These are phyloP conservation scores for Acipenser transmontanus DNA, from an alignment of 2,797 vertebrate genomes.

Conservation along the genomic window DNA sequence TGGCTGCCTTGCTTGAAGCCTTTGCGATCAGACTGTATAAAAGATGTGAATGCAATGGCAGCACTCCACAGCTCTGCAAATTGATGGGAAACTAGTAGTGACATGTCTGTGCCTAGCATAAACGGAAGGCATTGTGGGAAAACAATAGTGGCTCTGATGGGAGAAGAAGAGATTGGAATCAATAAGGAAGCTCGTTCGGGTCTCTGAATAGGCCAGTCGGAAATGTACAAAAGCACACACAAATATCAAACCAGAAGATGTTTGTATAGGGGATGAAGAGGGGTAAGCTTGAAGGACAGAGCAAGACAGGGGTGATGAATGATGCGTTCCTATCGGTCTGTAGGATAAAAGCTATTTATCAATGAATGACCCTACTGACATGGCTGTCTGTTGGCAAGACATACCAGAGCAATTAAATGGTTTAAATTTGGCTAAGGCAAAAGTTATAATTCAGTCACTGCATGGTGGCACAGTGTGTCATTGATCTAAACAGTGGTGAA, in stretches of 20 bases:
- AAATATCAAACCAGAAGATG: conserved; percentile 15
- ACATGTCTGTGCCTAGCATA: conserved; percentile 36
- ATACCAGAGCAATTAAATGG: no score
- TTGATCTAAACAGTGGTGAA: no score
- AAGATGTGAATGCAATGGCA: conserved; percentile 36
- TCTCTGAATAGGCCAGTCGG: conserved; percentile 23
- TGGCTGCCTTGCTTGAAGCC: conserved; percentile 20
- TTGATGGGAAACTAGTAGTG: conserved; percentile 33
- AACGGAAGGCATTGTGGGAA: conserved; percentile 36
- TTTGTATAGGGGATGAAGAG: conserved; percentile 33
- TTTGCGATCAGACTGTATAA: conserved; percentile 5
- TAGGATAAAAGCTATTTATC: no score
- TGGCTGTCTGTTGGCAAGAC: no score
- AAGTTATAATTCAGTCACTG: no score
- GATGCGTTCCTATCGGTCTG: not conserved
- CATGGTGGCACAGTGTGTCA: no score
- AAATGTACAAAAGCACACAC: conserved; percentile 28
- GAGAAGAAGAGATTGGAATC: conserved; percentile 22
- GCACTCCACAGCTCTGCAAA: conserved; percentile 23
- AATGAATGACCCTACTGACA: no score
- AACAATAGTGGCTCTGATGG: conserved; percentile 42
- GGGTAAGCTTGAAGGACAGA: not conserved
- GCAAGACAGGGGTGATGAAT: not conserved
- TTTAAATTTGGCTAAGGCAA: no score
- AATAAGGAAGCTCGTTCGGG: conserved; percentile 25